Evolutionary conservation across 2,797 vertebrate species (phyloP).

Genomic region (Remorina albescens): DNA sequence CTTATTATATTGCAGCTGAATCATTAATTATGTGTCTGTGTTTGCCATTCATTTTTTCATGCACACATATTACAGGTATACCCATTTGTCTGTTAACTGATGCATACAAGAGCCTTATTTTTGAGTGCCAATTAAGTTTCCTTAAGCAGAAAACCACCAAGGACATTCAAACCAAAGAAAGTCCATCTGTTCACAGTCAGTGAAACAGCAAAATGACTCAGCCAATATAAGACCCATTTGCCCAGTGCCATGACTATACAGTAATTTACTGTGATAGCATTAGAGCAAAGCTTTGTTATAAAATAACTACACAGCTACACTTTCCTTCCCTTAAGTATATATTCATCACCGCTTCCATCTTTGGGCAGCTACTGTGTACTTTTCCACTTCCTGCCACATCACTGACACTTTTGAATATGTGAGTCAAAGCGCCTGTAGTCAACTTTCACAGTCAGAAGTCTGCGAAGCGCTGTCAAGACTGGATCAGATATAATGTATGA

Average conservation of each 20-base stretch:
- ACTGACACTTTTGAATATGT: constrained; percentile 57
- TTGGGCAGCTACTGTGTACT: constrained; percentile 55
- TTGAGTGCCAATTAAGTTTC: background rate
- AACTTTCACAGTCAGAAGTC: constrained; percentile 53
- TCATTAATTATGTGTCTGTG: background rate
- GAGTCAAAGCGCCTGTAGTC: constrained; percentile 65
- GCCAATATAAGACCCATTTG: constrained; percentile 9
- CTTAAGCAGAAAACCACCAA: background rate
- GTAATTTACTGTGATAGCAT: constrained; percentile 33
- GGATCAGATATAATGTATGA: constrained; percentile 50
- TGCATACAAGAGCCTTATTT: background rate
- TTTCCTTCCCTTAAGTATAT: constrained; percentile 55
- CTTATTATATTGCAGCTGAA: background rate
- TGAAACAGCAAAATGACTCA: constrained; percentile 23
- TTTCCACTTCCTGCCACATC: constrained; percentile 43
- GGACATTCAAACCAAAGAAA: background rate
- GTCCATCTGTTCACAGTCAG: constrained; percentile 3
- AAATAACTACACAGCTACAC: constrained; percentile 25
- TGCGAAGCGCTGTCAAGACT: constrained; percentile 39
- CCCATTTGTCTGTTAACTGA: background rate
- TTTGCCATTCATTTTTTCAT: too few species aligned
- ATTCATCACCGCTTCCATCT: constrained; percentile 32
- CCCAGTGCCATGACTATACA: background rate
- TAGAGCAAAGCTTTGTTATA: constrained; percentile 30
- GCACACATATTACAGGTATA: background rate